Conservation (phyloP, 2,888 invertebrate species). For the Hermodice carunculata region DNA sequence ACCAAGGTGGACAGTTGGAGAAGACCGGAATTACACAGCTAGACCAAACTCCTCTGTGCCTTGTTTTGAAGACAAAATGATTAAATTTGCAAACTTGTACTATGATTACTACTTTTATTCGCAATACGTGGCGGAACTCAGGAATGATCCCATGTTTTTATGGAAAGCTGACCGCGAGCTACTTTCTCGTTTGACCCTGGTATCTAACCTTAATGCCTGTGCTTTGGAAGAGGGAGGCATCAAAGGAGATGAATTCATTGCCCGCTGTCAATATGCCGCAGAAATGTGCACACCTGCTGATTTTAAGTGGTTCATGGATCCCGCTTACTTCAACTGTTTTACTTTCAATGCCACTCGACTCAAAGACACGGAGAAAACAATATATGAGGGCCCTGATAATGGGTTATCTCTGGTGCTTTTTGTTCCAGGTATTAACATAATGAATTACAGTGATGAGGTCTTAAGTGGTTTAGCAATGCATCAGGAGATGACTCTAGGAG, state of each 20-base stretch:
- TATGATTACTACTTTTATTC: slow-evolving; percentile 5
- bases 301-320: slow-evolving; percentile 15
- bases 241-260: slow-evolving; percentile 11
- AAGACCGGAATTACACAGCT: slow-evolving; percentile 14
- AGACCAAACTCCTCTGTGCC: slow-evolving; percentile 8
- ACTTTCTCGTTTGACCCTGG: slow-evolving; percentile 15
- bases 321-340: slow-evolving; percentile 22
- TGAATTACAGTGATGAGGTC: slow-evolving; percentile 6
- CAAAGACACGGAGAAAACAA: neutral
- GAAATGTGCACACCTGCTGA: slow-evolving; percentile 8
- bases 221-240: slow-evolving; percentile 12
- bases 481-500: slow-evolving; percentile 21
- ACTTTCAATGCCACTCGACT: slow-evolving; percentile 12
- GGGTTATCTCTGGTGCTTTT: slow-evolving; percentile 17
- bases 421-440: slow-evolving; percentile 1
- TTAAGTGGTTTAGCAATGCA: slow-evolving; percentile 3
- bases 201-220: slow-evolving; percentile 6
- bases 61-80: slow-evolving; percentile 2
- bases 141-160: neutral
- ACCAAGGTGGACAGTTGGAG: slow-evolving; percentile 4
- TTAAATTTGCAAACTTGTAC: slow-evolving; percentile 15
- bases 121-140: neutral
- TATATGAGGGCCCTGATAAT: slow-evolving; percentile 23
- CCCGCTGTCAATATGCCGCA: slow-evolving; percentile 17
- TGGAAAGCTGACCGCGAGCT: neutral